Evolutionary conservation across 1,140 invertebrate genomes (phyloP).

Genomic region (Heliconius congener): DNA sequence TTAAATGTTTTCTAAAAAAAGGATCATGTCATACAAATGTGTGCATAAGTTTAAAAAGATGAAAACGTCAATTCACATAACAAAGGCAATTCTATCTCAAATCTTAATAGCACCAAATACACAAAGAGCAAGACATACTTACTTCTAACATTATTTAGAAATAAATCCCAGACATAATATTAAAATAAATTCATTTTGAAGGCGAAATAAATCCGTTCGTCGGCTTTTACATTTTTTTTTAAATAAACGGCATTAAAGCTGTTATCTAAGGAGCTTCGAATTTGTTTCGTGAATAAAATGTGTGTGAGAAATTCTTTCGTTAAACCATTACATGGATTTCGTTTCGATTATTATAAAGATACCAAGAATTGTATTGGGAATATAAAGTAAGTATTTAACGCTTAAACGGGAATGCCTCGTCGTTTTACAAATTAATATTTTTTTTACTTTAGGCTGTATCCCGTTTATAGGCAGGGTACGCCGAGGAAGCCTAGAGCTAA

Average conservation of each 20-base stretch:
- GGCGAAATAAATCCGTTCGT: slow-evolving; percentile 37
- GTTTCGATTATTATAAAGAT: not conserved
- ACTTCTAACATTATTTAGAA: slow-evolving; percentile 28
- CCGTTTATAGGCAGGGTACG: too few species aligned
- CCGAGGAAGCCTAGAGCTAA: too few species aligned
- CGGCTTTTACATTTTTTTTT: slow-evolving; percentile 33
- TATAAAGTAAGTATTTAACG: not conserved
- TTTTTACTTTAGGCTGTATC: too few species aligned
- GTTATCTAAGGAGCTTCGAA: slow-evolving; percentile 23
- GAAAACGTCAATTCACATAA: not conserved
- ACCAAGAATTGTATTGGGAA: not conserved
- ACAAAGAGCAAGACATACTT: slow-evolving; percentile 15
- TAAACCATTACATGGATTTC: not conserved
- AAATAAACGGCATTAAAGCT: slow-evolving; percentile 26
- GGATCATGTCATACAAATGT: not conserved
- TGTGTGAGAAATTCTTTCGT: not conserved
- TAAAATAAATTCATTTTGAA: slow-evolving; percentile 35
- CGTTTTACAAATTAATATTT: too few species aligned
- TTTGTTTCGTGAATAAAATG: slow-evolving; percentile 26
- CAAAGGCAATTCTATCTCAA: slow-evolving; percentile 31
- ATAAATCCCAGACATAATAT: slow-evolving; percentile 25
- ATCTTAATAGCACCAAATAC: slow-evolving; percentile 25
- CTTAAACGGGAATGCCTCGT: not conserved
- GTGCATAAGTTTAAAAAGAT: not conserved
- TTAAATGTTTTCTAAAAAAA: too few species aligned